A percentile compares a stretch with the other conserved stretches of the same genome.
Conservation (phyloP, 2,113 vertebrate species). For the Neopipo cinnamomea region DNA sequence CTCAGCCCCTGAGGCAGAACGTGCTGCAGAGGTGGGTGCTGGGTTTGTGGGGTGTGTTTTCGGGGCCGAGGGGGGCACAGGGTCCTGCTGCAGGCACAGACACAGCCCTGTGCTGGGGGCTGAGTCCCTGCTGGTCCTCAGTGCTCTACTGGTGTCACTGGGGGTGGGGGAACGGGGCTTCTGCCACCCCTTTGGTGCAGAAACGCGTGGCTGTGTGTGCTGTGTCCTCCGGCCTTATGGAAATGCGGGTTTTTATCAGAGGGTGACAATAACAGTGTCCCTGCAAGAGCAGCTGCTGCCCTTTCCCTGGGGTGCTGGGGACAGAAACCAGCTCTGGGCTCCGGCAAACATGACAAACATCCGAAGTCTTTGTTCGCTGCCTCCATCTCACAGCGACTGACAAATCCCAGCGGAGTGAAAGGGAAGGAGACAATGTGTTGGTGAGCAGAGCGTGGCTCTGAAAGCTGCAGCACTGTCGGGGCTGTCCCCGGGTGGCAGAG, state of each 20-base stretch:
- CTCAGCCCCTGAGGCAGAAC: neutral
- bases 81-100: neutral
- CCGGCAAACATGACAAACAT: neutral
- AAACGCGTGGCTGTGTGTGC: fast-evolving
- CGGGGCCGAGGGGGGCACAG: fast-evolving
- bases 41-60: fast-evolving
- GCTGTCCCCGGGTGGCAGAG: neutral
- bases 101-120: neutral
- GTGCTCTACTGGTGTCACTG: neutral
- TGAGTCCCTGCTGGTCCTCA: neutral
- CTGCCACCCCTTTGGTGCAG: neutral
- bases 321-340: neutral
- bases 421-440: neutral
- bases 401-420: neutral
- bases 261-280: neutral
- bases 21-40: neutral
- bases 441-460: fast-evolving
- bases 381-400: fast-evolving
- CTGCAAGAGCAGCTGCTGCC: neutral
- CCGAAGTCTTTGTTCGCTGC: neutral
- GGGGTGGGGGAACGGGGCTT: fast-evolving
- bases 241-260: neutral
- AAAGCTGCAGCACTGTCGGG: fast-evolving
- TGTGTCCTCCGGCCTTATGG: neutral
- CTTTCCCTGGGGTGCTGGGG: neutral